A percentile compares a stretch with the other conserved stretches of the same genome.
These are phyloP conservation scores for Eilema depressum DNA, from an alignment of 2,888 invertebrate species.

Conservation along the genomic window DNA sequence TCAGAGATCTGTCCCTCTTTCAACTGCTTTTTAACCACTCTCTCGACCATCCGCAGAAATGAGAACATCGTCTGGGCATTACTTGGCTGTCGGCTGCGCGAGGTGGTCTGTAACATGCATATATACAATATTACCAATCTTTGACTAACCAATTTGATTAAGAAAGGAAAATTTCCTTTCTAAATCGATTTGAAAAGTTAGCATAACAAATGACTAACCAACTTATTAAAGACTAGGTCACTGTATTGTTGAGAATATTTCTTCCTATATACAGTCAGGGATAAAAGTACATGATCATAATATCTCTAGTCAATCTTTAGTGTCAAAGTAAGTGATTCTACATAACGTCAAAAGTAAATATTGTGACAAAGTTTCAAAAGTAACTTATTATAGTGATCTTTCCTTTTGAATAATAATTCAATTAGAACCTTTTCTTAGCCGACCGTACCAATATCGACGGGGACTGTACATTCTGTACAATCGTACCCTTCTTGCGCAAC, in stretches of 20 bases:
- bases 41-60: conserved; percentile 69
- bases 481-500: no score
- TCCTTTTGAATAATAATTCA: no score
- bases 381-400: no score
- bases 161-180: no score
- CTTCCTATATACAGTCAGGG: background rate
- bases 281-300: background rate
- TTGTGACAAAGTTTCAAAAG: no score
- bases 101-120: conserved; percentile 64
- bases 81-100: conserved; percentile 75
- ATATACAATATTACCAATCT: background rate
- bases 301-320: no score
- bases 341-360: no score
- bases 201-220: background rate
- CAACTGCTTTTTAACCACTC: conserved; percentile 76
- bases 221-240: background rate
- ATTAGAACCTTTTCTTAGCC: no score
- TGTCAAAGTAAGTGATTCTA: no score
- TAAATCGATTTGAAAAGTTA: no score
- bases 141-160: background rate
- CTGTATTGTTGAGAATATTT: background rate
- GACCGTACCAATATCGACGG: no score
- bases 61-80: conserved; percentile 73
- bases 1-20: conserved; percentile 78
- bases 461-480: no score